Percentiles rank a stretch among this genome's conserved stretches.
Evolutionary conservation across 1,140 invertebrate genomes (phyloP).

Genomic region (Bombus cullumanus): DNA sequence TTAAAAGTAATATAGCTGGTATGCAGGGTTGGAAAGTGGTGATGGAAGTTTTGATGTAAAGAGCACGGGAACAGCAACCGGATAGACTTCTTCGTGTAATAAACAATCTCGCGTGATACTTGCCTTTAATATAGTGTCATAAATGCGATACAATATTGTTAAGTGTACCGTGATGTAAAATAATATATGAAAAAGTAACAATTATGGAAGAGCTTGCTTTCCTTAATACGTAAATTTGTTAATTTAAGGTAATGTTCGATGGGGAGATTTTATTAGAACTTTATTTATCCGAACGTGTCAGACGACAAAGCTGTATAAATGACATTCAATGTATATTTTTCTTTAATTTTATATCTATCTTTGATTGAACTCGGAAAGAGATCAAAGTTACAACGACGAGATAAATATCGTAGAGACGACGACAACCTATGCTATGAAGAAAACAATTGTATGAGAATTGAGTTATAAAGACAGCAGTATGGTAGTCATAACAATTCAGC

Average conservation of each 20-base stretch:
- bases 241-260: neutral
- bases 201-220: neutral
- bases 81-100: neutral
- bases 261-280: neutral
- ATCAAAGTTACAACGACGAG: neutral
- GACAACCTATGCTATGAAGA: neutral
- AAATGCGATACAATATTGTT: neutral
- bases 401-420: neutral
- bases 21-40: neutral
- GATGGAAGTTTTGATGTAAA: neutral
- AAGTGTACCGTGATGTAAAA: neutral
- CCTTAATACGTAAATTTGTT: neutral
- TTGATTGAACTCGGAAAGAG: too few relatives aligned
- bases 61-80: neutral
- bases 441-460: neutral
- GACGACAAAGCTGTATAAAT: too few relatives aligned
- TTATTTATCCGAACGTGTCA: neutral
- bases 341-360: too few relatives aligned
- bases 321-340: too few relatives aligned
- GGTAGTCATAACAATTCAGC: neutral
- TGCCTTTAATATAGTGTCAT: neutral
- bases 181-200: neutral
- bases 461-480: neutral
- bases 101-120: neutral
- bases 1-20: neutral